Conservation (phyloP, 2,888 invertebrate species). For the Lochmaea capreae region DNA sequence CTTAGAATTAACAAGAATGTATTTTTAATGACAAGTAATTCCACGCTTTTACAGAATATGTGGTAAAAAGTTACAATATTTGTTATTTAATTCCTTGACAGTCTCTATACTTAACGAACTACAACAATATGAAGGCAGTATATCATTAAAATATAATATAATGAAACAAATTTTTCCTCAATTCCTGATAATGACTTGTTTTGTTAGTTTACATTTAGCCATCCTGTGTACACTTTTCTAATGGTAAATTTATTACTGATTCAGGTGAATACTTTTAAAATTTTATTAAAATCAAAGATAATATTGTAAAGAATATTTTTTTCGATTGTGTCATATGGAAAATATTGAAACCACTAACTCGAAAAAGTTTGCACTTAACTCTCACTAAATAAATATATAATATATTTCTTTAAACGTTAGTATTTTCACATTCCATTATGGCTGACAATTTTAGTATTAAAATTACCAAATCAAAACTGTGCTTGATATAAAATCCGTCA, state of each 20-base stretch:
- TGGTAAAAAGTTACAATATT: no score
- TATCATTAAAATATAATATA: no score
- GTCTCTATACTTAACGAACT: no score
- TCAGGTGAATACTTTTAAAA: conserved; percentile 15
- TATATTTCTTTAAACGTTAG: neutral
- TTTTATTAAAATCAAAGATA: conserved; percentile 1
- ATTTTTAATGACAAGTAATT: no score
- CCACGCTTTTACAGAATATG: no score
- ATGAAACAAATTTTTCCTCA: no score
- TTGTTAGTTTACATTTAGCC: neutral
- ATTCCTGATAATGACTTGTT: neutral
- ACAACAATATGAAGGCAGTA: no score
- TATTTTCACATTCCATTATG: neutral
- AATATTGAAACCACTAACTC: conserved; percentile 7
- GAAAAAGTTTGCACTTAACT: neutral
- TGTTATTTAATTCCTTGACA: no score
- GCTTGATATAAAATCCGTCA: neutral
- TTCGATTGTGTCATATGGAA: neutral
- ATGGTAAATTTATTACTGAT: neutral
- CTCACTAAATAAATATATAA: neutral
- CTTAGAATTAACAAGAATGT: no score
- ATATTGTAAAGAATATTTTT: conserved; percentile 7
- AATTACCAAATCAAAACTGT: neutral
- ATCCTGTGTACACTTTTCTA: neutral
- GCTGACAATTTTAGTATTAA: neutral